Conservation (phyloP, 2,888 invertebrate species). For the Platyscelio sp. region DNA sequence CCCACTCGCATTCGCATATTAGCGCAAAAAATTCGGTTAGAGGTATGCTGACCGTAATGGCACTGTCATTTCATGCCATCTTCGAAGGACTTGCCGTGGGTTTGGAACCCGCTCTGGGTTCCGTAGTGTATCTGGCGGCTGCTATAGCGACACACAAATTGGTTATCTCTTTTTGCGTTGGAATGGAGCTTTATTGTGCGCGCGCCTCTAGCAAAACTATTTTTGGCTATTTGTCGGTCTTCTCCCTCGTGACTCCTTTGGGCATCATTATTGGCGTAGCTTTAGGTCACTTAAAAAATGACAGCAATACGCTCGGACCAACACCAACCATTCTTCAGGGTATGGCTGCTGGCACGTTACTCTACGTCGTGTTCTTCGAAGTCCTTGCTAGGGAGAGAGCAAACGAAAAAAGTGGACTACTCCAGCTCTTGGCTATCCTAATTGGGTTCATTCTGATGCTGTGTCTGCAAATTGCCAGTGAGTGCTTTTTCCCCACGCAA, state of each 20-base stretch:
- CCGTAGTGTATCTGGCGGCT: conserved; percentile 87
- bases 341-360: conserved; percentile 92
- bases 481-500: too few relatives aligned
- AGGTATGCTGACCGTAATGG: conserved; percentile 88
- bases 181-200: conserved; percentile 87
- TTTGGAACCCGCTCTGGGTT: conserved; percentile 86
- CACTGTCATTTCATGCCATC: conserved; percentile 89
- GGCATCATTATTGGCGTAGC: conserved; percentile 89
- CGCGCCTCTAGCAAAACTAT: conserved; percentile 86
- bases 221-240: conserved; percentile 87
- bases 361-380: conserved; percentile 94
- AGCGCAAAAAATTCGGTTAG: conserved; percentile 85
- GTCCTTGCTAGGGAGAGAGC: conserved; percentile 90
- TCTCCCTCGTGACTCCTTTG: conserved; percentile 89
- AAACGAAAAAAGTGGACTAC: conserved; percentile 87
- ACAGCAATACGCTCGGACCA: conserved; percentile 85
- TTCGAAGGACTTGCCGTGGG: conserved; percentile 91
- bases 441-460: conserved; percentile 88
- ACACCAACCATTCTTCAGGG: conserved; percentile 88
- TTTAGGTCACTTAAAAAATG: conserved; percentile 84
- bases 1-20: conserved; percentile 43
- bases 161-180: conserved; percentile 89
- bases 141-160: conserved; percentile 90
- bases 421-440: conserved; percentile 87
- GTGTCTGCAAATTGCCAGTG: conserved; percentile 85